A percentile compares a stretch with the other conserved stretches of the same genome.
Conservation (phyloP, 2,113 vertebrate genomes). For the Colossoma macropomum region DNA sequence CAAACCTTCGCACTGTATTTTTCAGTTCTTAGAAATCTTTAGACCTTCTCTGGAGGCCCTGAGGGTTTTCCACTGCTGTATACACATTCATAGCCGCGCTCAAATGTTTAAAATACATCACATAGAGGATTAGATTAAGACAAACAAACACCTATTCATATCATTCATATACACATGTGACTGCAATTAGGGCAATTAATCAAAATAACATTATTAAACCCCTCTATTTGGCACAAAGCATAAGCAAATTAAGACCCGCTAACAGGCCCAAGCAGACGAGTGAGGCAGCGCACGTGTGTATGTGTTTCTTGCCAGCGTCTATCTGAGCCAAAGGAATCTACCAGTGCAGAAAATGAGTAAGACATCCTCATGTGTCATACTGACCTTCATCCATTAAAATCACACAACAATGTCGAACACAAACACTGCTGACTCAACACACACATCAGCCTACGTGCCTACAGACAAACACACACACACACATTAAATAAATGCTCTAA, state of each 20-base stretch:
- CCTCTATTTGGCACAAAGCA: no score
- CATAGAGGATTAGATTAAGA: no score
- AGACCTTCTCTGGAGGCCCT: no score
- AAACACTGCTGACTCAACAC: not conserved
- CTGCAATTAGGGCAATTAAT: not conserved
- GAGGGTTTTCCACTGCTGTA: no score
- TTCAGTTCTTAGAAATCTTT: no score
- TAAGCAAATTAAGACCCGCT: not conserved
- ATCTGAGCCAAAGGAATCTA: not conserved
- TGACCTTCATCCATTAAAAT: not conserved
- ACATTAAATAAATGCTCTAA: conserved; percentile 26
- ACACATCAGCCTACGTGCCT: not conserved
- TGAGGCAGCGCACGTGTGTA: not conserved
- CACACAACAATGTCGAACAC: not conserved
- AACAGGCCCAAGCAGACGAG: not conserved
- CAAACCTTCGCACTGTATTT: no score
- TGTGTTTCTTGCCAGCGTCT: not conserved
- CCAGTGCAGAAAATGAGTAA: not conserved
- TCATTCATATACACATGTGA: no score
- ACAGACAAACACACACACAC: conserved; percentile 6
- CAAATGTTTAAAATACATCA: no score
- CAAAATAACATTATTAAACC: not conserved
- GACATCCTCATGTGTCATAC: not conserved
- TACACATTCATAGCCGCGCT: no score
- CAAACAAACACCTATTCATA: no score